Conservation (phyloP, 2,113 vertebrate genomes). For the Crocuta crocuta region DNA sequence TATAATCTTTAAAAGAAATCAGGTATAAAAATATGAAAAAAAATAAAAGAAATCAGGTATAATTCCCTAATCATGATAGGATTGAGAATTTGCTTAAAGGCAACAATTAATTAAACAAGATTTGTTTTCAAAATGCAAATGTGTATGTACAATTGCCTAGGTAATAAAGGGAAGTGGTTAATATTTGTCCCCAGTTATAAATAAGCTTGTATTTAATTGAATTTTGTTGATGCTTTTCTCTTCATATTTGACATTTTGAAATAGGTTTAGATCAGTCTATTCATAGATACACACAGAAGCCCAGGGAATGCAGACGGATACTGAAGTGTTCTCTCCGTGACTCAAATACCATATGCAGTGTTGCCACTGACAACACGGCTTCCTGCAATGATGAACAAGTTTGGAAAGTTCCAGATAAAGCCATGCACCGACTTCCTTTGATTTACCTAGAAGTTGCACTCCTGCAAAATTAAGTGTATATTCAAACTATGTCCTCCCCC, state of each 20-base stretch:
- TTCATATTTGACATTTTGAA: not conserved
- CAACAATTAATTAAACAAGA: not conserved
- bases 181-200: not conserved
- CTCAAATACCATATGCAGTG: not conserved
- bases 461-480: not conserved
- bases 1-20: not conserved
- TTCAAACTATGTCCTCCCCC: not conserved
- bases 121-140: not conserved
- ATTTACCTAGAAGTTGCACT: not conserved
- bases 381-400: not conserved
- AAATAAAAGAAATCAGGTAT: not conserved
- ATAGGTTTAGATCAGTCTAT: not conserved
- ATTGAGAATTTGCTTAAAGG: not conserved
- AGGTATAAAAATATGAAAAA: not conserved
- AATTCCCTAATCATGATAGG: not conserved
- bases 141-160: not conserved
- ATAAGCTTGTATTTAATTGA: not conserved
- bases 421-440: not conserved
- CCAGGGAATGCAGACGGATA: not conserved
- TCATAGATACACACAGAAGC: not conserved
- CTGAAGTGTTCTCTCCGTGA: not conserved
- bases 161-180: not conserved
- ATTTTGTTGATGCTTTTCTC: not conserved
- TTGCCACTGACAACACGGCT: not conserved
- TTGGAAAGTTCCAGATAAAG: not conserved